Evolutionary conservation across 1,140 invertebrate species (phyloP).

Genomic region (Trichomalopsis sarcophagae): DNA sequence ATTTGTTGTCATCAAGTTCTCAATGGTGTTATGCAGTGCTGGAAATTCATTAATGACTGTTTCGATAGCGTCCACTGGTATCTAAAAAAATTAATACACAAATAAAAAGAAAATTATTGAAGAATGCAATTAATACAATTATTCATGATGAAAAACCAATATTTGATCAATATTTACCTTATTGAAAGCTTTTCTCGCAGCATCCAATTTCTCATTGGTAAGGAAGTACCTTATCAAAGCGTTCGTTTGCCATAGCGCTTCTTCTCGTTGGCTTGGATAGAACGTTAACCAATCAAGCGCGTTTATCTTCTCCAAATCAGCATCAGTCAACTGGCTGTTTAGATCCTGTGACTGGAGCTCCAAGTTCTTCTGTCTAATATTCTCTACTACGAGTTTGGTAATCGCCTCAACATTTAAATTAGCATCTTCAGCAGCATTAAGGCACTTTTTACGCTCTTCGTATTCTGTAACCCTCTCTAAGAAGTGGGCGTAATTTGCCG

Average conservation of each 20-base stretch:
- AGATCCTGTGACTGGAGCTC: constrained; percentile 63
- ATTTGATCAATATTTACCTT: constrained; percentile 73
- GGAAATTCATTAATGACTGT: constrained; percentile 77
- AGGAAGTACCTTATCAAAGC: constrained; percentile 91
- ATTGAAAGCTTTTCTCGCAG: constrained; percentile 81
- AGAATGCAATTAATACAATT: background rate
- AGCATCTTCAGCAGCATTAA: constrained; percentile 81
- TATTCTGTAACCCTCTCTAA: constrained; percentile 82
- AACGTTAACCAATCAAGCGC: constrained; percentile 93
- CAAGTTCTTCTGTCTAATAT: constrained; percentile 77
- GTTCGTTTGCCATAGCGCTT: constrained; percentile 90
- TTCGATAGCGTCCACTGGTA: constrained; percentile 80
- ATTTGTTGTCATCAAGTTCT: constrained; percentile 62
- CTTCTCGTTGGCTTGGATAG: constrained; percentile 84
- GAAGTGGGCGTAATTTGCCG: constrained; percentile 86
- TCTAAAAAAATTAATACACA: constrained; percentile 60
- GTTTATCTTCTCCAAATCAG: constrained; percentile 85
- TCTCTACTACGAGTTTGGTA: constrained; percentile 89
- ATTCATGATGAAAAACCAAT: constrained; percentile 16
- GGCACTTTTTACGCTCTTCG: constrained; percentile 78
- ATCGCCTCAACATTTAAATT: constrained; percentile 90
- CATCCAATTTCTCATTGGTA: constrained; percentile 79
- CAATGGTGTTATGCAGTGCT: constrained; percentile 72
- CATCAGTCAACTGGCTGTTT: constrained; percentile 72
- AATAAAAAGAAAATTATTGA: constrained; percentile 7